A percentile compares a stretch with the other conserved stretches of the same genome.
Evolutionary conservation across 1,140 invertebrate genomes (phyloP).

Genomic region (Dendrolimus kikuchii): DNA sequence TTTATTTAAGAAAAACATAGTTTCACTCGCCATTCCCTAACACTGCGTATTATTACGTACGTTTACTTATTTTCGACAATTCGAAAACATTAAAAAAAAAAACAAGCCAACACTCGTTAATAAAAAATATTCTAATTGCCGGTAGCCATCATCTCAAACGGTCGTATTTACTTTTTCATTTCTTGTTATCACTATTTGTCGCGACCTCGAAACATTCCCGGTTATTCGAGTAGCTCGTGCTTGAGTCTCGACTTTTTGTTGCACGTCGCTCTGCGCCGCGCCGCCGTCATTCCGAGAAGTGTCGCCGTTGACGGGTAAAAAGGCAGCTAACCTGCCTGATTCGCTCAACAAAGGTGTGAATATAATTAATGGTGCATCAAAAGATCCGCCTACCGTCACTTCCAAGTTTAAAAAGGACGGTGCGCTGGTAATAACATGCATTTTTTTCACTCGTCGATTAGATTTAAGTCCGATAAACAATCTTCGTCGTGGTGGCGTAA

Average conservation of each 20-base stretch:
- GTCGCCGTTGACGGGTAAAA: slow-evolving; percentile 28
- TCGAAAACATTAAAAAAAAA: too few species aligned
- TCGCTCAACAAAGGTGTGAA: slow-evolving; percentile 52
- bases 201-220: slow-evolving; percentile 17
- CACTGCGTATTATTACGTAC: too few species aligned
- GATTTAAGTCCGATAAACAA: too few species aligned
- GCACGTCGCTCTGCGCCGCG: slow-evolving; percentile 9
- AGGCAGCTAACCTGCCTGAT: slow-evolving; percentile 16
- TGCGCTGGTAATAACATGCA: too few species aligned
- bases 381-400: slow-evolving; percentile 33
- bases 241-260: slow-evolving; percentile 35
- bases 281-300: slow-evolving; percentile 47
- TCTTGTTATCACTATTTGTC: slow-evolving; percentile 11
- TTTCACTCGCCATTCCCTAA: too few species aligned
- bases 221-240: slow-evolving; percentile 28
- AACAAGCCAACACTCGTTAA: too few species aligned
- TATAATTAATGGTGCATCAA: slow-evolving; percentile 61
- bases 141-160: slow-evolving; percentile 1
- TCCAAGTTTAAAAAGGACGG: slow-evolving; percentile 5
- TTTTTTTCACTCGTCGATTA: too few species aligned
- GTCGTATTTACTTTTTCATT: slow-evolving; percentile 5
- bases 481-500: too few species aligned
- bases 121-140: neutral
- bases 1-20: too few species aligned
- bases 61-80: too few species aligned